Evolutionary conservation across 2,113 vertebrate genomes (phyloP).

Genomic region (Oriolus oriolus): DNA sequence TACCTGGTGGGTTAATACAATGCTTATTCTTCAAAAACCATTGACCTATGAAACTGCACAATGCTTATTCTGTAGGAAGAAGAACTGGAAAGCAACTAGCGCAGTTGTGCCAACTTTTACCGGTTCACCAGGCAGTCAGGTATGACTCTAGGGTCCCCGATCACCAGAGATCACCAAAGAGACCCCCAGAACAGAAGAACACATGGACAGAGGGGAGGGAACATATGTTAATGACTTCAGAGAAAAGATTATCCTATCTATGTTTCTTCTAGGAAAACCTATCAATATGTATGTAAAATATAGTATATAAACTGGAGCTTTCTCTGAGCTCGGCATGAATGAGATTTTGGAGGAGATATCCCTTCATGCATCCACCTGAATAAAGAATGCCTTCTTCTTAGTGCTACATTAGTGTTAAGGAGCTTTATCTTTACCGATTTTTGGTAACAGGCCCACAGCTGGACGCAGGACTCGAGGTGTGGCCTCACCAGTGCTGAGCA

Average conservation of each 20-base stretch:
- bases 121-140: neutral
- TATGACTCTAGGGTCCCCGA: neutral
- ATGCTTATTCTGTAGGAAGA: neutral
- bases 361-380: neutral
- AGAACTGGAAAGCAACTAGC: neutral
- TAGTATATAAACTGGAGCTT: neutral
- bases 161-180: neutral
- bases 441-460: neutral
- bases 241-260: neutral
- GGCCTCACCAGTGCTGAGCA: neutral
- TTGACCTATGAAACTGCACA: neutral
- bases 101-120: neutral
- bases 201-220: neutral
- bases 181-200: neutral
- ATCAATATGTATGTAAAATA: neutral
- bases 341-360: neutral
- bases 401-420: neutral
- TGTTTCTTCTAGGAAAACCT: neutral
- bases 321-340: neutral
- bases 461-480: rapidly evolving
- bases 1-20: neutral
- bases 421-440: neutral
- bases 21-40: neutral
- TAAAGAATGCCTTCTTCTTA: neutral
- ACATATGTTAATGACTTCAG: neutral